Evolutionary conservation across 2,888 invertebrate species (phyloP).

Genomic region (Dastarcus helophoroides): DNA sequence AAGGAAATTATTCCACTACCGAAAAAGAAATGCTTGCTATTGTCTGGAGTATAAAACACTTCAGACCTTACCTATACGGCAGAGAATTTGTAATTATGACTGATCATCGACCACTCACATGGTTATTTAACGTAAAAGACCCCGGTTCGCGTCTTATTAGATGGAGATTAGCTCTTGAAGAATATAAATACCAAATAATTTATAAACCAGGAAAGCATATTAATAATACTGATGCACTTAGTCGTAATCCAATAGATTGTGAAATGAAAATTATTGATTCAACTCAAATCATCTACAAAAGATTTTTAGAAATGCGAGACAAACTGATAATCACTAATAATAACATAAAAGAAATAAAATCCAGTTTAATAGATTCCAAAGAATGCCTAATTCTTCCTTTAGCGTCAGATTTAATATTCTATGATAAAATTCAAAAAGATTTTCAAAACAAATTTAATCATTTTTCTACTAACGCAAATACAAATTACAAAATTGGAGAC

Average conservation of each 20-base stretch:
- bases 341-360: slow-evolving; percentile 2
- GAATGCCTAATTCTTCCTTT: background rate
- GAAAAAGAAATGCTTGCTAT: slow-evolving; percentile 31
- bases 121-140: slow-evolving; percentile 26
- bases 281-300: too few species aligned
- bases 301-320: too few species aligned
- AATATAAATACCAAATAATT: slow-evolving; percentile 24
- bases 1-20: slow-evolving; percentile 28
- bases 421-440: background rate
- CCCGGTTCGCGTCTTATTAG: slow-evolving; percentile 21
- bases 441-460: too few species aligned
- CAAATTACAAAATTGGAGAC: background rate
- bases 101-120: slow-evolving; percentile 28
- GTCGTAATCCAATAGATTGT: slow-evolving; percentile 11
- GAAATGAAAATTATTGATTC: too few species aligned
- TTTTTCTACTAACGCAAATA: too few species aligned
- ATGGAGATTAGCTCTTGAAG: slow-evolving; percentile 24
- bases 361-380: background rate
- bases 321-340: background rate
- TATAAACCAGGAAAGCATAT: slow-evolving; percentile 24
- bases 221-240: slow-evolving; percentile 18
- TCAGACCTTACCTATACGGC: slow-evolving; percentile 30
- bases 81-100: slow-evolving; percentile 26
- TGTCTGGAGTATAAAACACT: slow-evolving; percentile 27
- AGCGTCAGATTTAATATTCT: slow-evolving; percentile 1